Conservation (phyloP, 2,113 vertebrate species). For the Podilymbus podiceps region DNA sequence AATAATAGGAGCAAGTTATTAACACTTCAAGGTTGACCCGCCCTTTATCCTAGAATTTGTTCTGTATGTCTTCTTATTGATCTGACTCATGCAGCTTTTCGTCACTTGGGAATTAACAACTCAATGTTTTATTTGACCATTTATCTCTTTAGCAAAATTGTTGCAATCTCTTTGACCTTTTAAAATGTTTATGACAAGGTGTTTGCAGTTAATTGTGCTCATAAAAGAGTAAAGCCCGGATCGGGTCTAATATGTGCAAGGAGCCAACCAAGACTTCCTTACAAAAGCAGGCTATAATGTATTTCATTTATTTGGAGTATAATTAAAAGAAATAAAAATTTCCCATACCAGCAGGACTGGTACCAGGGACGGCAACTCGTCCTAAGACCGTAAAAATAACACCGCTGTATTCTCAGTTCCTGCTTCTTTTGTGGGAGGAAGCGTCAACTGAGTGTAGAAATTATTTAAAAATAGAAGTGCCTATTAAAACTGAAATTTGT, state of each 20-base stretch:
- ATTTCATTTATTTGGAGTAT: not conserved
- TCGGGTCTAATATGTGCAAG: not conserved
- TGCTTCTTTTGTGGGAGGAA: not conserved
- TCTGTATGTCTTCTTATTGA: slow-evolving; percentile 68
- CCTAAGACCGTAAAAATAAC: not conserved
- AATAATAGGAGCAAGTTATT: slow-evolving; percentile 63
- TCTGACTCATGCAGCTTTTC: slow-evolving; percentile 59
- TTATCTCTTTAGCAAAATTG: slow-evolving; percentile 79
- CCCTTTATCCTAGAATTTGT: slow-evolving; percentile 70
- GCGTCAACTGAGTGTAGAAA: not conserved
- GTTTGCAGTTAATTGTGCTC: slow-evolving; percentile 59
- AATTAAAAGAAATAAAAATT: not conserved
- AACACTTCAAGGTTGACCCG: slow-evolving; percentile 67
- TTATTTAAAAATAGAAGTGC: not conserved
- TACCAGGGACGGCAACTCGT: not conserved
- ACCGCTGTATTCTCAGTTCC: not conserved
- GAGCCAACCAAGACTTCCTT: not conserved
- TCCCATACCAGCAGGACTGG: not conserved
- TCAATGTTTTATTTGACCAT: slow-evolving; percentile 74
- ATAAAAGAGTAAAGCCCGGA: slow-evolving; percentile 3
- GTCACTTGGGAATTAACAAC: slow-evolving; percentile 71
- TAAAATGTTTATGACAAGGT: slow-evolving; percentile 71
- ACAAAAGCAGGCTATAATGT: not conserved
- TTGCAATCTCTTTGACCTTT: slow-evolving; percentile 83
- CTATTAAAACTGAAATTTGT: not conserved